Conservation (phyloP, 2,113 vertebrate species). For the Verasper variegatus region DNA sequence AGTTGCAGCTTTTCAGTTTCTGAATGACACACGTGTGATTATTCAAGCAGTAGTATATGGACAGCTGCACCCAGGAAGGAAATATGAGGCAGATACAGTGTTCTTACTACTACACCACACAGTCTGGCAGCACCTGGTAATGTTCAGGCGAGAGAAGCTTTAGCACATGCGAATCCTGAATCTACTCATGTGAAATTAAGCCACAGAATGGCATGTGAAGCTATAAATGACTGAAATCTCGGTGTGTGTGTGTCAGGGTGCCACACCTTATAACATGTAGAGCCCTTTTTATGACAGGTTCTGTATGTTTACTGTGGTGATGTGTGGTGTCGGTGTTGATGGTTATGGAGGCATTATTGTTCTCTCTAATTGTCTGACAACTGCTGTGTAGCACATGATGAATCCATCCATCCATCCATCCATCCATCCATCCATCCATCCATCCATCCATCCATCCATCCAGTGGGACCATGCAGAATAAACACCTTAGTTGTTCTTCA, state of each 20-base stretch:
- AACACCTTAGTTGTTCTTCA: neutral
- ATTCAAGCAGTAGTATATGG: too few species aligned
- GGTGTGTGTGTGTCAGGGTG: too few species aligned
- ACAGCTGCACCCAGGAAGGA: too few species aligned
- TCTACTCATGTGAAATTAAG: constrained; percentile 1
- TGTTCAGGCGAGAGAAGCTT: constrained; percentile 23
- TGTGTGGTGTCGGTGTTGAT: too few species aligned
- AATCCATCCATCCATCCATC: neutral
- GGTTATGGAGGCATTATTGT: too few species aligned
- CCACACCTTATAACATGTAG: too few species aligned
- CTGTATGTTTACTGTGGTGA: too few species aligned
- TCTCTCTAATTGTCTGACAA: too few species aligned
- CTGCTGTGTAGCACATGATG: too few species aligned
- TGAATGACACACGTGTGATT: constrained; percentile 18
- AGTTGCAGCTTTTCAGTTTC: constrained; percentile 25
- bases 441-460: neutral
- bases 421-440: neutral
- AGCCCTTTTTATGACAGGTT: too few species aligned
- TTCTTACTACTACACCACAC: neutral
- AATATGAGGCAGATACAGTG: too few species aligned
- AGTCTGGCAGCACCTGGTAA: constrained; percentile 24
- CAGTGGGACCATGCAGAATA: neutral
- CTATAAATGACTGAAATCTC: too few species aligned
- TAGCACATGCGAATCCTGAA: neutral
- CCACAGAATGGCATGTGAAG: neutral